Evolutionary conservation across 2,113 vertebrate species (phyloP).

Genomic region (Steatornis caripensis): DNA sequence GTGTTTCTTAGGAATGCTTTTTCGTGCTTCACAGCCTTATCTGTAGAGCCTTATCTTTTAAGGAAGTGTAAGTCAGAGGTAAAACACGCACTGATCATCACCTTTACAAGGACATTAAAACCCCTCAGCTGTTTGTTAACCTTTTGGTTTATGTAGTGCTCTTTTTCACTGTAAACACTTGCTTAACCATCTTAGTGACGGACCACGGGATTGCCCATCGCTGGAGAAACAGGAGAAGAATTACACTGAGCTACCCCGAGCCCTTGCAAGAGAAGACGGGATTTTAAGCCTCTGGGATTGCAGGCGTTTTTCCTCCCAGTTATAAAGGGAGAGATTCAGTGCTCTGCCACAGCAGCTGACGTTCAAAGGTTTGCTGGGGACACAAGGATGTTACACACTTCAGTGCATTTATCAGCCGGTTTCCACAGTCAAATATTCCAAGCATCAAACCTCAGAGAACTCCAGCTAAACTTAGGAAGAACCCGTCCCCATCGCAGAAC

Average conservation of each 20-base stretch:
- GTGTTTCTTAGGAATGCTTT: neutral
- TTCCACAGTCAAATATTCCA: neutral
- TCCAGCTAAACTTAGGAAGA: neutral
- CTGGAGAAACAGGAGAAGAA: neutral
- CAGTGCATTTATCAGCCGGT: neutral
- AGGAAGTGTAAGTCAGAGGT: neutral
- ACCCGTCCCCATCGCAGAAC: neutral
- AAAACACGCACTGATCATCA: neutral
- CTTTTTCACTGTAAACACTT: neutral
- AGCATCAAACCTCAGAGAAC: neutral
- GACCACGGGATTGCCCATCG: neutral
- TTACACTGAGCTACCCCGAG: neutral
- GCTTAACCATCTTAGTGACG: neutral
- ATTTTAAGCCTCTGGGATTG: neutral
- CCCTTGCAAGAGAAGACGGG: slow-evolving; percentile 13
- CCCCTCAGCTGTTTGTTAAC: slow-evolving; percentile 15
- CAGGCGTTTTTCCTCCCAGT: neutral
- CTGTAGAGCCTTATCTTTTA: neutral
- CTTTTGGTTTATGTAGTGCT: neutral
- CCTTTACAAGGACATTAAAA: slow-evolving; percentile 11
- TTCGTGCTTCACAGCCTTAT: neutral
- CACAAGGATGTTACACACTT: accelerated
- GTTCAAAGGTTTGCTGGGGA: neutral
- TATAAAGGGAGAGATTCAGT: neutral
- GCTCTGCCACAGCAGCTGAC: neutral